A percentile compares a stretch with the other conserved stretches of the same genome.
phyloP scores from a whole-genome alignment of 2,888 invertebrate species.

The Hartigia nigra region DNA sequence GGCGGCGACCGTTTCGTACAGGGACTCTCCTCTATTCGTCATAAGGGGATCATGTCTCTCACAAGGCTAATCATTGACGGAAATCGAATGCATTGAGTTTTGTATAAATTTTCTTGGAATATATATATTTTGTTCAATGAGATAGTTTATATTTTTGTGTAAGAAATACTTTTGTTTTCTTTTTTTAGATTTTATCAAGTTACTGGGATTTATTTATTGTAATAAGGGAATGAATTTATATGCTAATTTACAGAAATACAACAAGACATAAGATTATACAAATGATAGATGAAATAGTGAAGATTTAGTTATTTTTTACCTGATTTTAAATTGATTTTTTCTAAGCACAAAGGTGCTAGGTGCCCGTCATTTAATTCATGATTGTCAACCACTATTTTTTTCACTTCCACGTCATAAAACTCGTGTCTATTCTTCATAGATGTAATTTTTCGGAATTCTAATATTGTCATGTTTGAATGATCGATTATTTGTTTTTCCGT shows the following conservation, averaged over 20 bases:
- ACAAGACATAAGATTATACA: background rate
- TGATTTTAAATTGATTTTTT: conserved; percentile 1
- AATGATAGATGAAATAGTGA: background rate
- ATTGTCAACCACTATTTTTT: conserved; percentile 36
- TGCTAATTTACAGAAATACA: background rate
- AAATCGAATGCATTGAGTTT: background rate
- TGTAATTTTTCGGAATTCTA: conserved; percentile 43
- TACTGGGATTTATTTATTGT: no score
- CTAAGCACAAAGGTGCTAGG: conserved; percentile 25
- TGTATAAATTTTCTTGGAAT: background rate
- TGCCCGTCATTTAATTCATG: conserved; percentile 33
- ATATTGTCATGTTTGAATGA: conserved; percentile 40
- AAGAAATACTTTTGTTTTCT: background rate
- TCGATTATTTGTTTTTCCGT: conserved; percentile 39
- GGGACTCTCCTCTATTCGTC: background rate
- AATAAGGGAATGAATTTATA: background rate
- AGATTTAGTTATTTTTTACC: background rate
- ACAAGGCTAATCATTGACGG: background rate
- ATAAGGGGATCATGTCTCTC: background rate
- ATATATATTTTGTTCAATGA: background rate
- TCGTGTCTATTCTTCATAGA: conserved; percentile 44
- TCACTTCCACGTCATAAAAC: conserved; percentile 28
- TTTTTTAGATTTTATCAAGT: background rate
- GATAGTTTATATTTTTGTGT: background rate
- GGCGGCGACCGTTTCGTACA: conserved; percentile 8